These are phyloP conservation scores for Hypsopygia costalis DNA, from an alignment of 2,888 invertebrate species.

Conservation along the genomic window DNA sequence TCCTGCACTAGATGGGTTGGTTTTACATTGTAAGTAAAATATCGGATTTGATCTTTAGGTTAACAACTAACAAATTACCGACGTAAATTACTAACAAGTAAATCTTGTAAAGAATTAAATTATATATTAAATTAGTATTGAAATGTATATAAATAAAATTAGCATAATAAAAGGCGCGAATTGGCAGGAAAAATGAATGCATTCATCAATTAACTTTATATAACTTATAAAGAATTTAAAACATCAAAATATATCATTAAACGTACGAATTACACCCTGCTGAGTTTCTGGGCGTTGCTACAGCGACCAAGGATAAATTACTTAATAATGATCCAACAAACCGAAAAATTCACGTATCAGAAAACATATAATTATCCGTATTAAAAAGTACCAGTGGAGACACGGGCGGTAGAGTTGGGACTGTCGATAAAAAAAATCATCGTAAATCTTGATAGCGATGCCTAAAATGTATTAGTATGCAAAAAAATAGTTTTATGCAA, in stretches of 20 bases:
- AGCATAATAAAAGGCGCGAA: background rate
- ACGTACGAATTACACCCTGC: constrained; percentile 43
- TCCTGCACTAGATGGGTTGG: no score
- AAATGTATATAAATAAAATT: no score
- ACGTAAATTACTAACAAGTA: no score
- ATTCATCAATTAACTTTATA: background rate
- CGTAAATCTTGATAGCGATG: no score
- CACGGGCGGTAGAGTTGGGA: background rate
- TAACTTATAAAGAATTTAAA: constrained; percentile 17
- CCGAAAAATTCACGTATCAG: constrained; percentile 60
- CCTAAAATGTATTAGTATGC: no score
- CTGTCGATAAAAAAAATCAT: background rate
- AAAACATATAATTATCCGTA: constrained; percentile 68
- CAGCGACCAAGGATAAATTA: constrained; percentile 61
- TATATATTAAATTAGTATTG: no score
- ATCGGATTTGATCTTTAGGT: no score
- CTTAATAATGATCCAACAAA: constrained; percentile 64
- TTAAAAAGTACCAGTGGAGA: constrained; percentile 26
- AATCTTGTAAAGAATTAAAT: no score
- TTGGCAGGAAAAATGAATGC: background rate
- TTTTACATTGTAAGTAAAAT: no score
- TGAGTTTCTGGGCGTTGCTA: constrained; percentile 56
- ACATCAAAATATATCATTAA: constrained; percentile 50
- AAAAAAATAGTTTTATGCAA: no score
- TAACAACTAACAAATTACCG: no score